Conservation (phyloP, 2,888 invertebrate genomes). For the Malacosoma neustria region DNA sequence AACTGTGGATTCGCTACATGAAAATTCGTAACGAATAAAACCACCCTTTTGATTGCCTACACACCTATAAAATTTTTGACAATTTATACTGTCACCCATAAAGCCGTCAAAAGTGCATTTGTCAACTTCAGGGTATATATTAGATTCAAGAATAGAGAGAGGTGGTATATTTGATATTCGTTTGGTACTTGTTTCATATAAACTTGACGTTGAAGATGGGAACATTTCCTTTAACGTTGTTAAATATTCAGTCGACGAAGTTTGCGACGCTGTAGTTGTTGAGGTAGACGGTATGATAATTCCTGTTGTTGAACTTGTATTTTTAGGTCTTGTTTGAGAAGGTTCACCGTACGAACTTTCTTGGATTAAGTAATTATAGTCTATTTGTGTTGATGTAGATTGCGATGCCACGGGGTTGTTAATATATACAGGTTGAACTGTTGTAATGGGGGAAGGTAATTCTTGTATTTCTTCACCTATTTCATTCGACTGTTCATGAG, state of each 20-base stretch:
- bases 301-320: too few species aligned
- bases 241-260: too few species aligned
- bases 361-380: too few species aligned
- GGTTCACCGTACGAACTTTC: too few species aligned
- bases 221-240: too few species aligned
- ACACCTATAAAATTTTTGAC: conserved; percentile 87
- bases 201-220: neutral
- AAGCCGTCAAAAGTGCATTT: conserved; percentile 81
- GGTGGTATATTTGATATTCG: too few species aligned
- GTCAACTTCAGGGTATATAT: conserved; percentile 17
- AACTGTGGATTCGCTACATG: conserved; percentile 83
- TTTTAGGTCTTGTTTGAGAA: too few species aligned
- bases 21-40: conserved; percentile 81
- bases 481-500: conserved; percentile 29
- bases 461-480: conserved; percentile 42
- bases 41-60: conserved; percentile 77
- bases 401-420: conserved; percentile 9
- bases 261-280: too few species aligned
- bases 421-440: conserved; percentile 20
- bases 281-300: too few species aligned
- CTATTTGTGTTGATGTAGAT: conserved; percentile 7
- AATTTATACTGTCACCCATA: conserved; percentile 81
- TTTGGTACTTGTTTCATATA: neutral
- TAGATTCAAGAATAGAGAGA: too few species aligned
- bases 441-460: conserved; percentile 44